These are phyloP conservation scores for Clanis bilineata DNA, from an alignment of 2,888 invertebrate genomes.

Conservation along the genomic window DNA sequence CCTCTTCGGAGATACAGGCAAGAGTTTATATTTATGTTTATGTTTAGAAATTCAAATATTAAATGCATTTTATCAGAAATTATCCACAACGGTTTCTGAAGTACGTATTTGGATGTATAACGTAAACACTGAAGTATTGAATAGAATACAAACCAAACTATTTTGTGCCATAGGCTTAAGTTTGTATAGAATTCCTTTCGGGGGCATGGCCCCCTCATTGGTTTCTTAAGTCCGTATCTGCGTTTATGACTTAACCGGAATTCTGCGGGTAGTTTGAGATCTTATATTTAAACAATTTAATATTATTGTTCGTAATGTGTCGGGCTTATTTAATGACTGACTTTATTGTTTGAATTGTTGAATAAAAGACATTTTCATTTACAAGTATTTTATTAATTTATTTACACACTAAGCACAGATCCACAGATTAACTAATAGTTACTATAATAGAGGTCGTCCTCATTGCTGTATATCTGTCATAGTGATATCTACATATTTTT, in stretches of 20 bases:
- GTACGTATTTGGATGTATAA: too few relatives aligned
- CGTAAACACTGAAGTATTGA: too few relatives aligned
- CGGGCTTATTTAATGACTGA: conserved; percentile 22
- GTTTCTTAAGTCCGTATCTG: neutral
- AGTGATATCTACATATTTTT: too few relatives aligned
- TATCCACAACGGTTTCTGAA: too few relatives aligned
- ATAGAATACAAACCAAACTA: neutral
- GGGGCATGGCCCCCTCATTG: neutral
- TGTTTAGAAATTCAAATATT: too few relatives aligned
- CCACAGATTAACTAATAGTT: neutral
- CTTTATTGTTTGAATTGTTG: conserved; percentile 38
- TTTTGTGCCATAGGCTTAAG: neutral
- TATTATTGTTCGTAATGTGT: conserved; percentile 18
- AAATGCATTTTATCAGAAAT: too few relatives aligned
- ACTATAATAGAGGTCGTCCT: neutral
- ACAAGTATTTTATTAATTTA: conserved; percentile 24
- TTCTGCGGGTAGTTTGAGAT: neutral
- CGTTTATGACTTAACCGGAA: neutral
- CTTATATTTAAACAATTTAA: neutral
- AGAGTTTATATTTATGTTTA: too few relatives aligned
- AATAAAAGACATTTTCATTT: conserved; percentile 46
- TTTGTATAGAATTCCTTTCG: neutral
- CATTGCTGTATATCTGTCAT: too few relatives aligned
- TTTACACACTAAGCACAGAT: neutral
- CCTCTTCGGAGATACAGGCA: too few relatives aligned